Conservation (phyloP, 1,140 invertebrate genomes). For the Liolophura sinensis region DNA sequence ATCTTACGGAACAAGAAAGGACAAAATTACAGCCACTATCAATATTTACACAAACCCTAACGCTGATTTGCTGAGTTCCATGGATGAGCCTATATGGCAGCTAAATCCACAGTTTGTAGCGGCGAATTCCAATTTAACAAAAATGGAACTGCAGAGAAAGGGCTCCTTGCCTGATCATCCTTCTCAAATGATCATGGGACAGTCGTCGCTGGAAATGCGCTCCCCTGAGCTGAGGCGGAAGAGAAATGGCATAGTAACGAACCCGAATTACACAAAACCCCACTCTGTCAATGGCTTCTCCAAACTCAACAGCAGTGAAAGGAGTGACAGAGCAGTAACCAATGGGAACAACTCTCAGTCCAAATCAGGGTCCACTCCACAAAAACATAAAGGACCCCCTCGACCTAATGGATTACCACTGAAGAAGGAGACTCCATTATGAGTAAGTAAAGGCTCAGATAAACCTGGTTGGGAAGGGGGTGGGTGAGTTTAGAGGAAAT, state of each 20-base stretch:
- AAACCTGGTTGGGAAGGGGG: background rate
- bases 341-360: constrained; percentile 60
- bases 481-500: background rate
- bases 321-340: constrained; percentile 11
- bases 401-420: constrained; percentile 73
- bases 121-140: constrained; percentile 29
- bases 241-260: constrained; percentile 88
- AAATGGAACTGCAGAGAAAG: constrained; percentile 21
- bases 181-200: constrained; percentile 45
- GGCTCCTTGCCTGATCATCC: constrained; percentile 23
- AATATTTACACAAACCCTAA: constrained; percentile 54
- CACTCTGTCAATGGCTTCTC: constrained; percentile 18
- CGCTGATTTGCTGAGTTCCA: constrained; percentile 40
- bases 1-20: constrained; percentile 33
- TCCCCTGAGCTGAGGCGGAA: constrained; percentile 58
- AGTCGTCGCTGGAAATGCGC: constrained; percentile 37
- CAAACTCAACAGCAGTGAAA: background rate
- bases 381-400: constrained; percentile 58
- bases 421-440: constrained; percentile 74
- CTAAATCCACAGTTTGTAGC: constrained; percentile 31
- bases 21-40: constrained; percentile 43
- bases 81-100: constrained; percentile 51
- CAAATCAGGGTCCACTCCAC: constrained; percentile 53
- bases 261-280: constrained; percentile 73
- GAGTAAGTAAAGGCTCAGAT: background rate